phyloP scores from a whole-genome alignment of 2,113 vertebrate species.

The Gulo gulo region DNA sequence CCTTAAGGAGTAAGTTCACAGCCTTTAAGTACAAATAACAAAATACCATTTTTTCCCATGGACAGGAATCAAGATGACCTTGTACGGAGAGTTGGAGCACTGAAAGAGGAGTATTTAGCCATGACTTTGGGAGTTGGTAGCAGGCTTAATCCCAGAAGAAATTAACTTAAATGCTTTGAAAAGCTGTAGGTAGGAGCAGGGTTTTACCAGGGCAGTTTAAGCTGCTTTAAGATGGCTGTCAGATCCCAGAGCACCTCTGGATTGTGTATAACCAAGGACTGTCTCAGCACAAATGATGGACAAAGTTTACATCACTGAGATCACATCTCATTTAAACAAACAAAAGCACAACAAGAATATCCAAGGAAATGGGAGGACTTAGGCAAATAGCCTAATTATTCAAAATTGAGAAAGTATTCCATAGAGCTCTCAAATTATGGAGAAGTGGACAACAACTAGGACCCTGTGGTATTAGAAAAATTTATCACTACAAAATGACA shows the following conservation, averaged over 20 bases:
- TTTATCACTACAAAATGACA: background rate
- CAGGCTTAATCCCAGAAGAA: background rate
- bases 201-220: background rate
- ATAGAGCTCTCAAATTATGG: background rate
- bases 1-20: background rate
- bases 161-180: background rate
- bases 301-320: background rate
- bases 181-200: background rate
- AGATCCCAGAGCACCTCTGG: background rate
- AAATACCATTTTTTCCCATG: background rate
- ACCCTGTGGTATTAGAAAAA: background rate
- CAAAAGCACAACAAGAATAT: background rate
- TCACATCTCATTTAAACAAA: background rate
- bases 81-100: background rate
- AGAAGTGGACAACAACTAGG: background rate
- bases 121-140: background rate
- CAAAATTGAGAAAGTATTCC: background rate
- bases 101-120: background rate
- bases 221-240: background rate
- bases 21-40: background rate
- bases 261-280: background rate
- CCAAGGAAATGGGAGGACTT: background rate
- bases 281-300: background rate
- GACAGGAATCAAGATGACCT: background rate
- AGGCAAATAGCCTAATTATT: background rate